phyloP scores from a whole-genome alignment of 2,888 invertebrate species.

The Sipha maydis region DNA sequence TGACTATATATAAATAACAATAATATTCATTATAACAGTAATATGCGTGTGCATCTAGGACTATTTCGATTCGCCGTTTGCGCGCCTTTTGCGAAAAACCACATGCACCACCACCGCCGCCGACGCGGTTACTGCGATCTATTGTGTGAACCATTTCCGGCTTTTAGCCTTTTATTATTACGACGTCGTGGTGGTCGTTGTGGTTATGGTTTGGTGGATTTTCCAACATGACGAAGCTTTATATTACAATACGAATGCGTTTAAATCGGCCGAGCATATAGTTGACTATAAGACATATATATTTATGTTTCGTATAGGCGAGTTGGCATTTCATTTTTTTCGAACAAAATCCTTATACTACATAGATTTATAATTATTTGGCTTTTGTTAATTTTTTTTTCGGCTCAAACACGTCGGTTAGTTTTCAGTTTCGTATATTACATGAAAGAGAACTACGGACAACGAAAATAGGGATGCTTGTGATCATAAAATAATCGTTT shows the following conservation, averaged over 20 bases:
- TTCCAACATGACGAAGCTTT: not conserved
- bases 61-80: not conserved
- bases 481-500: too few species aligned
- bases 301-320: too few species aligned
- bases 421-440: too few species aligned
- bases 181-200: not conserved
- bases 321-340: too few species aligned
- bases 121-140: not conserved
- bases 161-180: constrained; percentile 15
- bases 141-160: not conserved
- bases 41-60: not conserved
- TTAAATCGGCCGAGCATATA: too few species aligned
- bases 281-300: too few species aligned
- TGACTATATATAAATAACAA: not conserved
- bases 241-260: not conserved
- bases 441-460: too few species aligned
- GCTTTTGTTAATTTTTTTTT: too few species aligned
- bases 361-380: too few species aligned
- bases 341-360: too few species aligned
- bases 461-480: too few species aligned
- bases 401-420: too few species aligned
- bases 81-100: not conserved
- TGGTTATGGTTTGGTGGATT: not conserved
- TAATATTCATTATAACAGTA: not conserved
- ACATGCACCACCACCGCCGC: not conserved